A percentile compares a stretch with the other conserved stretches of the same genome.
phyloP scores from a whole-genome alignment of 2,888 invertebrate species.

The Lacanobia oleracea region DNA sequence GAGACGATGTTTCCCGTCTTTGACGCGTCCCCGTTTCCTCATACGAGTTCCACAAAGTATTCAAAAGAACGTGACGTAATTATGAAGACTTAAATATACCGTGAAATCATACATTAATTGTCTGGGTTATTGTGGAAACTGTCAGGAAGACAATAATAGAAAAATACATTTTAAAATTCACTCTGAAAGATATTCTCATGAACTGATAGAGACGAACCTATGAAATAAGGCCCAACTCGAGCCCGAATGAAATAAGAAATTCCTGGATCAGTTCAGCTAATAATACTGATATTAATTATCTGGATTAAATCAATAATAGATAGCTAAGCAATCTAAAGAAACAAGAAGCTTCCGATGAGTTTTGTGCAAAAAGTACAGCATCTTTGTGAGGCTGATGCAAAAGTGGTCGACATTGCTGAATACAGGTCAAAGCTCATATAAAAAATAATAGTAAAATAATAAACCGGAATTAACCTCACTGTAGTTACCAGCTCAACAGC shows the following conservation, averaged over 20 bases:
- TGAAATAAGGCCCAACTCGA: not conserved
- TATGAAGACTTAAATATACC: constrained; percentile 52
- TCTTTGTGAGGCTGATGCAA: not conserved
- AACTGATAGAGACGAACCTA: not conserved
- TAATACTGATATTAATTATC: not conserved
- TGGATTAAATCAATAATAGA: not conserved
- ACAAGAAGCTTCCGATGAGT: no score
- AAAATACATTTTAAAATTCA: not conserved
- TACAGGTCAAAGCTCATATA: not conserved
- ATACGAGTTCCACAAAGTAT: constrained; percentile 39
- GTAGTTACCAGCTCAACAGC: no score
- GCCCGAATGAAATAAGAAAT: not conserved
- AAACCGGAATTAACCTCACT: not conserved
- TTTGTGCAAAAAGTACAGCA: no score
- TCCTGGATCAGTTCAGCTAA: not conserved
- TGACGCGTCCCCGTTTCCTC: constrained; percentile 57
- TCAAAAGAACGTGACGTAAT: constrained; percentile 44
- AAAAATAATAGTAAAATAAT: not conserved
- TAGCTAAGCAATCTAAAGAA: no score
- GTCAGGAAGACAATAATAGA: not conserved
- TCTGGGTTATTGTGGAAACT: constrained; percentile 30
- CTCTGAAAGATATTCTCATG: no score
- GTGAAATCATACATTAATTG: constrained; percentile 42
- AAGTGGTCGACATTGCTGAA: not conserved
- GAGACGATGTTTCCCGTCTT: constrained; percentile 58